phyloP scores from a whole-genome alignment of 1,140 invertebrate species.

The Drosophila subpulchrella region DNA sequence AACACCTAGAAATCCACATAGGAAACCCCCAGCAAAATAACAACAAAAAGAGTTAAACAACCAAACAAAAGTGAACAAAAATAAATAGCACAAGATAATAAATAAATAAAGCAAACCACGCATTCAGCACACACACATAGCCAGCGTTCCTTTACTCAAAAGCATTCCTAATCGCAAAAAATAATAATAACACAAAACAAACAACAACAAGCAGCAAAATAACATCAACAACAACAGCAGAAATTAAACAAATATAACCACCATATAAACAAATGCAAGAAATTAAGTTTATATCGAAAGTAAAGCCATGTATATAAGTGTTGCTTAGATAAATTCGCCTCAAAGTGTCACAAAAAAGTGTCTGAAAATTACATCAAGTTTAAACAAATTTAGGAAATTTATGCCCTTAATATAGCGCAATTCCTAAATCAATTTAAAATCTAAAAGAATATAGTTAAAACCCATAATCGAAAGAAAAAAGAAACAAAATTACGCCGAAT shows the following conservation, averaged over 20 bases:
- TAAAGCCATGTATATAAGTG: slow-evolving; percentile 45
- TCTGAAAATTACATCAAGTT: slow-evolving; percentile 30
- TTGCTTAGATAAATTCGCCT: slow-evolving; percentile 66
- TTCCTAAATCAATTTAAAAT: slow-evolving; percentile 74
- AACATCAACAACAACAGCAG: slow-evolving; percentile 32
- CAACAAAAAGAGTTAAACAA: slow-evolving; percentile 7
- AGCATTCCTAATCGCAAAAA: slow-evolving; percentile 72
- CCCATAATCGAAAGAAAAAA: slow-evolving; percentile 16
- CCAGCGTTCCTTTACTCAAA: slow-evolving; percentile 79
- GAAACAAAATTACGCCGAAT: slow-evolving; percentile 7
- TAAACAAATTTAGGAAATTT: slow-evolving; percentile 54
- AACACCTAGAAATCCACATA: slow-evolving; percentile 3
- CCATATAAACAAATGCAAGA: slow-evolving; percentile 32
- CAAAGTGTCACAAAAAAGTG: slow-evolving; percentile 34
- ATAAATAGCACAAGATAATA: slow-evolving; percentile 39
- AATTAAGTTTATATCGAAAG: slow-evolving; percentile 32
- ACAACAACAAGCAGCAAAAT: slow-evolving; percentile 19
- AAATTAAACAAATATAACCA: slow-evolving; percentile 29
- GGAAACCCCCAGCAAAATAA: slow-evolving; percentile 3
- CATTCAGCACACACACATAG: slow-evolving; percentile 41
- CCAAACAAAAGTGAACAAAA: slow-evolving; percentile 28
- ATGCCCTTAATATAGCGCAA: slow-evolving; percentile 57
- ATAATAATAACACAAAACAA: slow-evolving; percentile 16
- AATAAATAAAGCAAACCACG: slow-evolving; percentile 17
- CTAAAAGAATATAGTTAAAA: slow-evolving; percentile 42